phyloP scores from a whole-genome alignment of 2,113 vertebrate species.

The Phalacrocorax aristotelis region DNA sequence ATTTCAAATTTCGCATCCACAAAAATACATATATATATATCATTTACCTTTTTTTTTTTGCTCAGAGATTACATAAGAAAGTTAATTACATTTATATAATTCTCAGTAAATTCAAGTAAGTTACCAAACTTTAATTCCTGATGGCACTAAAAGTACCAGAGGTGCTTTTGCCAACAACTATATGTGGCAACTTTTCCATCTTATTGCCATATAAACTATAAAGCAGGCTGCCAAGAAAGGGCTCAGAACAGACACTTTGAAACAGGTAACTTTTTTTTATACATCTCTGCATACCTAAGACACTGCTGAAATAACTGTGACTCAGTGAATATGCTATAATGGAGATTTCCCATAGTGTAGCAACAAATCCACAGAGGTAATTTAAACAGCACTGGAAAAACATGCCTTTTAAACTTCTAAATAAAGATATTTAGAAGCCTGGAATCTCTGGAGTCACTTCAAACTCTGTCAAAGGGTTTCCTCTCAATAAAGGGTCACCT shows the following conservation, averaged over 20 bases:
- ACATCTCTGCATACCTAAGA: neutral
- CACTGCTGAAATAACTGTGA: neutral
- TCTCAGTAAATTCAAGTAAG: neutral
- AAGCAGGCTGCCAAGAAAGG: neutral
- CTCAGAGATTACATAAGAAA: neutral
- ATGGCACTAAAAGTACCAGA: neutral
- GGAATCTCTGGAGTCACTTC: constrained; percentile 32
- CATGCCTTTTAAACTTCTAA: constrained; percentile 18
- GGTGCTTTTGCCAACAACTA: neutral
- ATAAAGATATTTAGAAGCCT: constrained; percentile 22
- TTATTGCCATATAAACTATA: neutral
- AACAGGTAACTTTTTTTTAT: neutral
- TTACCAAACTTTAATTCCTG: neutral
- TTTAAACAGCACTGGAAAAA: neutral
- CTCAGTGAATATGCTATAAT: neutral
- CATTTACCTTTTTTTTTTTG: neutral
- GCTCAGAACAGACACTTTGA: neutral
- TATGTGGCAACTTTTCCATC: neutral
- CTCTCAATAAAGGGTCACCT: constrained; percentile 1
- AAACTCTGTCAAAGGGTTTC: constrained; percentile 23
- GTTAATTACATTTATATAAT: neutral
- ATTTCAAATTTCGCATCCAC: neutral
- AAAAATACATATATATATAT: neutral
- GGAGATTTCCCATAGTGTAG: neutral
- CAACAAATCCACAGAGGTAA: constrained; percentile 13